These are phyloP conservation scores for Slavum lentiscoides DNA, from an alignment of 2,888 invertebrate genomes.

Conservation along the genomic window DNA sequence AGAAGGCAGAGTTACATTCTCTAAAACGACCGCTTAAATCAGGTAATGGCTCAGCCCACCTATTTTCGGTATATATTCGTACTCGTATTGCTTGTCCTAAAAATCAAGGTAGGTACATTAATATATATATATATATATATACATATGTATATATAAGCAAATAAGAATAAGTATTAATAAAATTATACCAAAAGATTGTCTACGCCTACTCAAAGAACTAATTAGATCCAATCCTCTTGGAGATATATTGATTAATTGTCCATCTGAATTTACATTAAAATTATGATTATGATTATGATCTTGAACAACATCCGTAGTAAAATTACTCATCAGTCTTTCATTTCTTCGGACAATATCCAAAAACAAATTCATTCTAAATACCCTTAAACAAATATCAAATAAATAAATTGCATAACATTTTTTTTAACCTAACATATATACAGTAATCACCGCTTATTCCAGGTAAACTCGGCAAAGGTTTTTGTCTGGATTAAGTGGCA, in stretches of 20 bases:
- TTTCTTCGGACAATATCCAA: conserved; percentile 25
- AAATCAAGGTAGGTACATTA: not conserved
- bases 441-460: too few species aligned
- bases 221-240: not conserved
- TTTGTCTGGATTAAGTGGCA: too few species aligned
- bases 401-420: not conserved
- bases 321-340: not conserved
- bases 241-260: not conserved
- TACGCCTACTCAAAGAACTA: not conserved
- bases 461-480: too few species aligned
- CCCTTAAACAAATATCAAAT: not conserved
- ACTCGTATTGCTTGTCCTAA: not conserved
- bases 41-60: conserved; percentile 64
- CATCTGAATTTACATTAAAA: not conserved
- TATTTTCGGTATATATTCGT: conserved; percentile 18
- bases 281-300: not conserved
- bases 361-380: conserved; percentile 19
- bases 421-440: too few species aligned
- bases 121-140: too few species aligned
- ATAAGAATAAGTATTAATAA: conserved; percentile 1
- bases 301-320: not conserved
- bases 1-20: conserved; percentile 75
- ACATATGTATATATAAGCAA: not conserved
- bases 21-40: conserved; percentile 73
- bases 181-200: not conserved